Conservation (phyloP, 2,113 vertebrate species). For the Seriola rivoliana region DNA sequence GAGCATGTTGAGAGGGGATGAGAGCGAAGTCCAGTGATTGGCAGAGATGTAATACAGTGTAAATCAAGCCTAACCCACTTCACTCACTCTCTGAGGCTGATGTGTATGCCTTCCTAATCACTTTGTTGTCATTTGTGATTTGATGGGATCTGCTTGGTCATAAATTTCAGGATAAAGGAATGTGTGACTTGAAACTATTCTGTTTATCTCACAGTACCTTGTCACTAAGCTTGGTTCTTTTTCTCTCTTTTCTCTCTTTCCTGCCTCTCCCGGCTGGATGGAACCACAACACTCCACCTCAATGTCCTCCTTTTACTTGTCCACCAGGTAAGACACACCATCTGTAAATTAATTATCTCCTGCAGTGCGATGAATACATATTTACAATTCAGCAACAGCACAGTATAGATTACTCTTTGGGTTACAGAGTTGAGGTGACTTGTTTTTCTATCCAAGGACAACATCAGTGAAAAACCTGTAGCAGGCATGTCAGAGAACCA, state of each 20-base stretch:
- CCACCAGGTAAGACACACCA: slow-evolving; percentile 71
- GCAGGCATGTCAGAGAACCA: background rate
- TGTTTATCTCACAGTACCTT: background rate
- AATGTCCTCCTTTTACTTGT: background rate
- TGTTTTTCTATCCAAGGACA: background rate
- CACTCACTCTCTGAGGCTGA: background rate
- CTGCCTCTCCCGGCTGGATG: slow-evolving; percentile 37
- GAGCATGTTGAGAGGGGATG: slow-evolving; percentile 36
- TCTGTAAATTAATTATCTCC: background rate
- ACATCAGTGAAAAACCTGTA: background rate
- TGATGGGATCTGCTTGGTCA: slow-evolving; percentile 18
- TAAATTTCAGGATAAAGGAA: slow-evolving; percentile 22
- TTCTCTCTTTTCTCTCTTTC: slow-evolving; percentile 23
- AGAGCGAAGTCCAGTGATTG: slow-evolving; percentile 57
- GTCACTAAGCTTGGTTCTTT: slow-evolving; percentile 45
- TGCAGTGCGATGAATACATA: background rate
- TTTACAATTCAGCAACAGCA: background rate
- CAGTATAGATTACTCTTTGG: background rate
- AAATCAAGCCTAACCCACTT: slow-evolving; percentile 45
- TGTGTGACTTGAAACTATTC: background rate
- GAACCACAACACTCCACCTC: slow-evolving; percentile 22
- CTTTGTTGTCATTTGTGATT: slow-evolving; percentile 37
- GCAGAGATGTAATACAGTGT: slow-evolving; percentile 44
- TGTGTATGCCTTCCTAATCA: slow-evolving; percentile 31
- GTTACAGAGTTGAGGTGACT: background rate